phyloP scores from a whole-genome alignment of 2,888 invertebrate species.

The Encarsia formosa region DNA sequence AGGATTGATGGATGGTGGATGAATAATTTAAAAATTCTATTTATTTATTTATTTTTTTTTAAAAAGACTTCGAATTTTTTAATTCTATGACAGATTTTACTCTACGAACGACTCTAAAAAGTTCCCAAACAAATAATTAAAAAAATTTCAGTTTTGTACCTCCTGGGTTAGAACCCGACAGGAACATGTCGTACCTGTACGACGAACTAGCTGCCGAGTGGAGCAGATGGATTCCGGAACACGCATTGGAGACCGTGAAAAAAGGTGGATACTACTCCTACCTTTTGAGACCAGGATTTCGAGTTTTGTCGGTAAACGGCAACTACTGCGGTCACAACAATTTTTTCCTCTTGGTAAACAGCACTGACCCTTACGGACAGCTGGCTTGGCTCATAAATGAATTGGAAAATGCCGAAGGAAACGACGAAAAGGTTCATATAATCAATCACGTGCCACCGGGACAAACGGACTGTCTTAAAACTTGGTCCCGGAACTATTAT shows the following conservation, averaged over 20 bases:
- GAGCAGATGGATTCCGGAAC: conserved; percentile 86
- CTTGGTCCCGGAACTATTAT: conserved; percentile 94
- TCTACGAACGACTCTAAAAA: too few species aligned
- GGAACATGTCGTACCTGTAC: conserved; percentile 88
- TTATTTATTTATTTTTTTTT: too few species aligned
- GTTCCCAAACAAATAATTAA: too few species aligned
- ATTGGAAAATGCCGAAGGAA: conserved; percentile 87
- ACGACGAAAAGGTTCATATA: conserved; percentile 91
- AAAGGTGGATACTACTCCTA: conserved; percentile 90
- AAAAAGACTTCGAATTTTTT: too few species aligned
- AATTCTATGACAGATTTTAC: too few species aligned
- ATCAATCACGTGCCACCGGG: conserved; percentile 96
- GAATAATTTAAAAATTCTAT: too few species aligned
- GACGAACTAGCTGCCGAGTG: conserved; percentile 84
- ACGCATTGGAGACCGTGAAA: conserved; percentile 79
- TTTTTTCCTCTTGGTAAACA: conserved; percentile 92
- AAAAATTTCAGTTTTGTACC: conserved; percentile 85
- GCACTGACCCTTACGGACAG: conserved; percentile 93
- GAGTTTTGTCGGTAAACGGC: conserved; percentile 89
- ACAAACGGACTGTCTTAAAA: conserved; percentile 85
- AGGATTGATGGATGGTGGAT: too few species aligned
- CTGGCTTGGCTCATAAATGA: conserved; percentile 93
- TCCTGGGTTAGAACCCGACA: conserved; percentile 77
- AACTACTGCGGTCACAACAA: conserved; percentile 95
- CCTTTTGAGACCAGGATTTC: conserved; percentile 83